phyloP scores from a whole-genome alignment of 2,113 vertebrate species.

The Pelobates fuscus region DNA sequence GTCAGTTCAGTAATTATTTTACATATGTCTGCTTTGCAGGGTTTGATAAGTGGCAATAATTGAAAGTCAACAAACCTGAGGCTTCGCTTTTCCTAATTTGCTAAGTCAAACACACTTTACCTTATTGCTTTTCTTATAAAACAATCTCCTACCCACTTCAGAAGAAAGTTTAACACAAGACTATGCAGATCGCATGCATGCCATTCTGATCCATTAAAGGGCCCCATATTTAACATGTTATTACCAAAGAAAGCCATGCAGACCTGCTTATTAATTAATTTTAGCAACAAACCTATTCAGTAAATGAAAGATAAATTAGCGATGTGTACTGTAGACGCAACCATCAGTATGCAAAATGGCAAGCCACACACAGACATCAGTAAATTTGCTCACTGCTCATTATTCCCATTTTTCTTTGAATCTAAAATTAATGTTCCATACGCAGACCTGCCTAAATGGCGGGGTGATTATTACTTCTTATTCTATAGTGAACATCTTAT shows the following conservation, averaged over 20 bases:
- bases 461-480: no score
- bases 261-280: not conserved
- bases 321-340: not conserved
- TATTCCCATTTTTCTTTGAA: not conserved
- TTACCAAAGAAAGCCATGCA: not conserved
- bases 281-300: not conserved
- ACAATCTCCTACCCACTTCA: not conserved
- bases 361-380: not conserved
- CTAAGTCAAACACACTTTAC: constrained; percentile 10
- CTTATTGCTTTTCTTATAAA: constrained; percentile 20
- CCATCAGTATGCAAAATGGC: not conserved
- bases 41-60: constrained; percentile 6
- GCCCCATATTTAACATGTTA: not conserved
- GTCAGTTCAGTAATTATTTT: constrained; percentile 12
- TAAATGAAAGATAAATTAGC: not conserved
- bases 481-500: no score
- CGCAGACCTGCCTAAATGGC: not conserved
- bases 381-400: not conserved
- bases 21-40: not conserved
- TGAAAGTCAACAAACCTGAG: constrained; percentile 18
- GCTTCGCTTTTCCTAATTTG: constrained; percentile 18
- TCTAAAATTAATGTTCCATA: not conserved
- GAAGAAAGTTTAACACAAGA: not conserved
- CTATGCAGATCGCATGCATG: not conserved
- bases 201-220: not conserved